These are phyloP conservation scores for Meriones psammophilus DNA, from an alignment of 2,797 vertebrate species.

Conservation along the genomic window DNA sequence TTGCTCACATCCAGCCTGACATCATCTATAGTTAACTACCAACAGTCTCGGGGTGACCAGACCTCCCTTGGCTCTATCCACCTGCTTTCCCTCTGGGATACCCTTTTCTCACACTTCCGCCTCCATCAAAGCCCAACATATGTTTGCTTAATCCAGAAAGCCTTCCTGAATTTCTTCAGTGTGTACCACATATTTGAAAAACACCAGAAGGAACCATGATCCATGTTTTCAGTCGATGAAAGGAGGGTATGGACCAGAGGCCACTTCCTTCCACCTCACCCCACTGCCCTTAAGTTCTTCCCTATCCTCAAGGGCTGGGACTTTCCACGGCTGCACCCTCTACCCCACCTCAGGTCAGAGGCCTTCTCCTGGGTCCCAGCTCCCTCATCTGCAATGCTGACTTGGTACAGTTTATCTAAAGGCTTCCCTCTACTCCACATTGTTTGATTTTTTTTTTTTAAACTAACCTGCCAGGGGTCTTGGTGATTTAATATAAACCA, in stretches of 20 bases:
- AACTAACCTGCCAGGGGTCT: not conserved
- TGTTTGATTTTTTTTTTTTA: too few species aligned
- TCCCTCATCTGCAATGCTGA: not conserved
- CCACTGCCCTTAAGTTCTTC: rapidly evolving
- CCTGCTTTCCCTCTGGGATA: not conserved
- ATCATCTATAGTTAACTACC: not conserved
- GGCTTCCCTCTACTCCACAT: rapidly evolving
- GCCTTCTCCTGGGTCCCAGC: not conserved
- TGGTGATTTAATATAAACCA: rapidly evolving
- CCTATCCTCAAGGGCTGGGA: too few species aligned
- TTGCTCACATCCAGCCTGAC: rapidly evolving
- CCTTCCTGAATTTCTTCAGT: not conserved
- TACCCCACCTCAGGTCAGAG: not conserved
- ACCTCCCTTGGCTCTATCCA: not conserved
- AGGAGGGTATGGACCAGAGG: rapidly evolving
- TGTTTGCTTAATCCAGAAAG: slow-evolving; percentile 59
- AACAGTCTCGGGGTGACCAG: not conserved
- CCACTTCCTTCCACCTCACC: not conserved
- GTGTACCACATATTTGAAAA: not conserved
- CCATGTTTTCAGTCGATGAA: rapidly evolving
- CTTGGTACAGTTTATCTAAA: rapidly evolving
- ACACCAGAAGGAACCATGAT: rapidly evolving
- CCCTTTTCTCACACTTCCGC: too few species aligned
- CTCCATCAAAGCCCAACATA: not conserved
- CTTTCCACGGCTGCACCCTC: not conserved